These are phyloP conservation scores for Chydorus sphaericus DNA, from an alignment of 2,888 invertebrate species.

Conservation along the genomic window DNA sequence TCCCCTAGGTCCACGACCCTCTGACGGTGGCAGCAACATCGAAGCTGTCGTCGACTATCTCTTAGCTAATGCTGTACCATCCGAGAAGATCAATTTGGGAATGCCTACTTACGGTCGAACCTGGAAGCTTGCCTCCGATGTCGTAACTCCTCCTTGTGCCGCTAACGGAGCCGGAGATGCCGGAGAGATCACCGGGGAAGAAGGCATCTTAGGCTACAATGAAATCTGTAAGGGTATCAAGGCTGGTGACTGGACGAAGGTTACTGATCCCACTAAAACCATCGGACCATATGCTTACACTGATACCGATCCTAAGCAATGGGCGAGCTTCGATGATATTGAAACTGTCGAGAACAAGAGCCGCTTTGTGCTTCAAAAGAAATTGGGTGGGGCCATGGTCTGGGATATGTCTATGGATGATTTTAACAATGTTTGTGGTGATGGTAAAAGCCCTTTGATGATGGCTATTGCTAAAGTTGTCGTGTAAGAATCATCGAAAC, in stretches of 20 bases:
- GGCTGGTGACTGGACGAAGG: not conserved
- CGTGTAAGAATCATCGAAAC: too few species aligned
- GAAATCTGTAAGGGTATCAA: constrained; percentile 36
- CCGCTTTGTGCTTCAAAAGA: too few species aligned
- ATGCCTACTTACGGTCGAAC: constrained; percentile 54
- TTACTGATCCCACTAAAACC: not conserved
- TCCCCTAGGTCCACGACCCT: not conserved
- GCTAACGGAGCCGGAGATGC: constrained; percentile 39
- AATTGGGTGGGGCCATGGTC: too few species aligned
- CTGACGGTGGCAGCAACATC: constrained; percentile 23
- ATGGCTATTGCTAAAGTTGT: too few species aligned
- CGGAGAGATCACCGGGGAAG: constrained; percentile 46
- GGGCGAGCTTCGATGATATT: too few species aligned
- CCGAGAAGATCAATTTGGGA: constrained; percentile 50
- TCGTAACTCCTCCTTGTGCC: constrained; percentile 38
- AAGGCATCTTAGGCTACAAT: constrained; percentile 56
- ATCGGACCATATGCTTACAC: too few species aligned
- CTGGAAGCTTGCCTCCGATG: constrained; percentile 40
- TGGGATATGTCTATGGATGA: too few species aligned
- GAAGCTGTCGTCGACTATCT: constrained; percentile 37
- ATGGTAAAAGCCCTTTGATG: too few species aligned
- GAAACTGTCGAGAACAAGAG: too few species aligned
- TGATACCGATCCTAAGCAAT: too few species aligned
- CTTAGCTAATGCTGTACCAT: constrained; percentile 41
- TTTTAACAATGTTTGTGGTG: too few species aligned